A percentile compares a stretch with the other conserved stretches of the same genome.
Evolutionary conservation across 1,140 invertebrate species (phyloP).

Genomic region (Caenorhabditis remanei): DNA sequence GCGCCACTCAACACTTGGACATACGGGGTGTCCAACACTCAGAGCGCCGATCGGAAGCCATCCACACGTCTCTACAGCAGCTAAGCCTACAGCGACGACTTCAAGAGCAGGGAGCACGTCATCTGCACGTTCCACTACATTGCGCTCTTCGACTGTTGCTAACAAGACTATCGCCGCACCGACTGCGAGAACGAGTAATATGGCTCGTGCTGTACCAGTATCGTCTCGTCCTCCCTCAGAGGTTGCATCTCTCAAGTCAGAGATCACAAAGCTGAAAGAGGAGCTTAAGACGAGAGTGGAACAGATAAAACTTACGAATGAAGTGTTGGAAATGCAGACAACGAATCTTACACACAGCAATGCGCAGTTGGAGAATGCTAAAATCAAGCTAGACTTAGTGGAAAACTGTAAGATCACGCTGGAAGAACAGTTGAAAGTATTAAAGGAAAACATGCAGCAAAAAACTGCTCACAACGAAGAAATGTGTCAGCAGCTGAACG

Average conservation of each 20-base stretch:
- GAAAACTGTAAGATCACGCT: background rate
- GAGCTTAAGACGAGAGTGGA: background rate
- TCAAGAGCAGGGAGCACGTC: too few relatives aligned
- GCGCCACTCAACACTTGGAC: background rate
- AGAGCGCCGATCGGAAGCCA: background rate
- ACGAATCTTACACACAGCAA: background rate
- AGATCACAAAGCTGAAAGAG: background rate
- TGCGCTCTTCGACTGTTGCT: background rate
- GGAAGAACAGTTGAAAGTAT: background rate
- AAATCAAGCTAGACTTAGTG: background rate
- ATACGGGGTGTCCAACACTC: background rate
- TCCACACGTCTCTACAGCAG: background rate
- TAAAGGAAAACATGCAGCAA: background rate
- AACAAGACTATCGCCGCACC: background rate
- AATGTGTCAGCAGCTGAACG: slow-evolving; percentile 14
- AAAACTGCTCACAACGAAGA: background rate
- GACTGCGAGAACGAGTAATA: too few relatives aligned
- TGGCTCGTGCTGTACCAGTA: background rate
- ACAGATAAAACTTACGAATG: background rate
- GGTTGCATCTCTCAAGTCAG: background rate
- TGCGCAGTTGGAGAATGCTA: background rate
- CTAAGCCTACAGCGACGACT: background rate
- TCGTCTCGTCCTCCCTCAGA: background rate
- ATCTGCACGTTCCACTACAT: background rate
- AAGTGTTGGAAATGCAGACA: background rate